Evolutionary conservation across 2,113 vertebrate species (phyloP).

Genomic region (Nettapus auritus): DNA sequence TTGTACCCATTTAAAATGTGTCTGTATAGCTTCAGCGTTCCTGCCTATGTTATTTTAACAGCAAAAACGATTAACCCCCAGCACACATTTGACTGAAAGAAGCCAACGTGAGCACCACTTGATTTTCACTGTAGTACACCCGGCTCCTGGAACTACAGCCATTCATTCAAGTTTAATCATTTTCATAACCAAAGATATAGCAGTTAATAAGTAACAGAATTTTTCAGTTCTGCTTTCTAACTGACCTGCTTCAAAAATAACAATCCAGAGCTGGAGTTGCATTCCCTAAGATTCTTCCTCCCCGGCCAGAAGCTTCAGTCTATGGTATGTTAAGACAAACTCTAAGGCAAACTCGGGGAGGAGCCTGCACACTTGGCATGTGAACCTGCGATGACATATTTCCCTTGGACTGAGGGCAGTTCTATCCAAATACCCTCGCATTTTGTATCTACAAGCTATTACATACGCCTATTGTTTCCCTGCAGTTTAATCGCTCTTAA

Average conservation of each 20-base stretch:
- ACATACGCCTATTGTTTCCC: conserved; percentile 24
- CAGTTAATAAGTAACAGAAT: neutral
- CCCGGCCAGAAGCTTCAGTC: neutral
- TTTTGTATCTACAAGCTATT: neutral
- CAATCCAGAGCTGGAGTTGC: neutral
- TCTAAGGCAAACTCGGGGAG: conserved; percentile 43
- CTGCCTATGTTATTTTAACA: neutral
- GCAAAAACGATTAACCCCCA: neutral
- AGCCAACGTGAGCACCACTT: neutral
- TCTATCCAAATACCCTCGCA: neutral
- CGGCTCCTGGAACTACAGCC: neutral
- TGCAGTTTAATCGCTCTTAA: conserved; percentile 25
- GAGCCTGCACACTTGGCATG: conserved; percentile 41
- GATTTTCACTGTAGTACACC: neutral
- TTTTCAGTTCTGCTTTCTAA: neutral
- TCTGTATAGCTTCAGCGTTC: neutral
- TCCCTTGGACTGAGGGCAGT: conserved; percentile 33
- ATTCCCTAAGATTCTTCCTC: neutral
- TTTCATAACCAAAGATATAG: conserved; percentile 17
- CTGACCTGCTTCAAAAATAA: conserved; percentile 13
- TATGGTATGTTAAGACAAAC: conserved; percentile 26
- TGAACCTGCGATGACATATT: conserved; percentile 42
- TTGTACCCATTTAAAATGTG: neutral
- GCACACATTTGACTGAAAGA: neutral
- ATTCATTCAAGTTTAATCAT: neutral